Evolutionary conservation across 2,888 invertebrate genomes (phyloP), one percentile per base, ranked within the genome.

Genomic region (Chaetogeoica ovagalla): DNA sequence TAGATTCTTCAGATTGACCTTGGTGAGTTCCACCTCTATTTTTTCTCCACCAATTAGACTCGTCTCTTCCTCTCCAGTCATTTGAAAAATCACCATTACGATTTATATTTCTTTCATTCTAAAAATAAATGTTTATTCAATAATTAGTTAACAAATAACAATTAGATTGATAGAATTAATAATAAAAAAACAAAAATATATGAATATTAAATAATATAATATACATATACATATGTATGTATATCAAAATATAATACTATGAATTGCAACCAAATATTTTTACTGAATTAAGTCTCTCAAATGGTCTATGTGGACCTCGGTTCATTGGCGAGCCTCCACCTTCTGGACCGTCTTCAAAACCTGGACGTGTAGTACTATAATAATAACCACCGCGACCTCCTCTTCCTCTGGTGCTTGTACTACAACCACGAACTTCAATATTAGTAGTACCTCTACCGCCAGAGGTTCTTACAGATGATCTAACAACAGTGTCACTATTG

Each of bases 401-500:
- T 72, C 84, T 84, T 48, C 84, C 82, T 30, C 83, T 83, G 15
- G 83, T 83, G 11, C 82, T 81, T 15, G 74, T 81, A 68, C 77
- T 82, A n/a, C 82, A 37, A 23, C 82, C 82, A 85, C 85, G 76
- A 84, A 82, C 69, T 43, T 81, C 81, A 13, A 71, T 63, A 37
- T 71, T 70, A 66, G 81, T 82, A 82, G 83, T 85, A 84, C 68
- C 85, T 83, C 52, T 70, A 6, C 72, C 68, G 55, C 62, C 62
- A 60, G 79, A 48, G 30, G 60, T 68, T 55, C 72, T 60, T 39
- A 74, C 74, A 55, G 77, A 72, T 62, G 72, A 76, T 82, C 88
- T 86, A 71, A 88, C 84, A 70, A 87, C 87, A 81, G 81, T 83
- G 72, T 84, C 84, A 85, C 89, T 89, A 84, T 89, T 89, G 83